Evolutionary conservation across 1,140 invertebrate genomes (phyloP).

Genomic region (Caenorhabditis latens): DNA sequence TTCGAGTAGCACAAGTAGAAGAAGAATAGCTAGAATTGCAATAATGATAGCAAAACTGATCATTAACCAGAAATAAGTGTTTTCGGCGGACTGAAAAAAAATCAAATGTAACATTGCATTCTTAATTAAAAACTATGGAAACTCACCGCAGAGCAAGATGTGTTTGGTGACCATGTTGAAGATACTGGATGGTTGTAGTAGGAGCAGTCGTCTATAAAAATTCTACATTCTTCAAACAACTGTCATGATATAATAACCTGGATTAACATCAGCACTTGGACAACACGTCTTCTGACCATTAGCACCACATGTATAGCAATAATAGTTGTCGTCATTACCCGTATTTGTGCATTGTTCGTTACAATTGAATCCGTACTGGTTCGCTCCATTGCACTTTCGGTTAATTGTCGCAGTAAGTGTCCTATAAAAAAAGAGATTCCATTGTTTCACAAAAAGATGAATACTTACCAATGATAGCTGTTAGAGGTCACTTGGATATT

Average conservation of each 20-base stretch:
- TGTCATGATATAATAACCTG: background rate
- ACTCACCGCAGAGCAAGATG: slow-evolving; percentile 13
- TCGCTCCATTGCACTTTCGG: slow-evolving; percentile 39
- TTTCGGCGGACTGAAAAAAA: slow-evolving; percentile 61
- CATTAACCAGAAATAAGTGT: slow-evolving; percentile 68
- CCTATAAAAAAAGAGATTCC: background rate
- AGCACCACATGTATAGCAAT: slow-evolving; percentile 50
- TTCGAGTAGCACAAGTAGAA: slow-evolving; percentile 53
- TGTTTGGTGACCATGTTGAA: slow-evolving; percentile 22
- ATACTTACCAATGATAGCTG: background rate
- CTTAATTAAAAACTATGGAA: background rate
- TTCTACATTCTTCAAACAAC: no score
- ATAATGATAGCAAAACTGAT: slow-evolving; percentile 58
- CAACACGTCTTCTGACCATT: slow-evolving; percentile 54
- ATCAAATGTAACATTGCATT: background rate
- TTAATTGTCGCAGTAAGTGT: slow-evolving; percentile 40
- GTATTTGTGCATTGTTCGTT: slow-evolving; percentile 29
- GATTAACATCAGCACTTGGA: slow-evolving; percentile 1
- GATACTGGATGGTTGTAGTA: slow-evolving; percentile 24
- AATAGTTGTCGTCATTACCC: slow-evolving; percentile 23
- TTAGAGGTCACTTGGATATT: slow-evolving; percentile 46
- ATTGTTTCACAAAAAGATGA: background rate
- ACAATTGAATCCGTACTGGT: slow-evolving; percentile 54
- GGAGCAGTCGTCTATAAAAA: slow-evolving; percentile 22
- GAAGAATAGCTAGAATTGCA: slow-evolving; percentile 59